phyloP scores from a whole-genome alignment of 1,140 invertebrate species.

The Melanaphis sacchari region DNA sequence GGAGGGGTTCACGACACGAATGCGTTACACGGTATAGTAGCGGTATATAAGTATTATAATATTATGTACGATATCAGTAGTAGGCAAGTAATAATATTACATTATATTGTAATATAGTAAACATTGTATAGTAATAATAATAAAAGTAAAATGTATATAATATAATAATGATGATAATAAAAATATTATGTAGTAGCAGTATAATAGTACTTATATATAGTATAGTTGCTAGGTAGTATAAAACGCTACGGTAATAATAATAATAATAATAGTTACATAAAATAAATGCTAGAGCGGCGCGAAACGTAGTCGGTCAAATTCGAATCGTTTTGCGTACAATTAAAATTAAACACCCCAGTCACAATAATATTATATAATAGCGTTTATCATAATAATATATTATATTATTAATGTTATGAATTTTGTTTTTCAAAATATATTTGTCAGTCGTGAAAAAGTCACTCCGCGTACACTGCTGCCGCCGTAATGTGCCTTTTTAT shows the following conservation, averaged over 20 bases:
- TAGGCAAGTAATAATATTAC: background rate
- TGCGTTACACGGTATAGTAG: background rate
- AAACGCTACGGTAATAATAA: slow-evolving; percentile 1
- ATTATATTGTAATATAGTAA: background rate
- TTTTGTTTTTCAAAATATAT: background rate
- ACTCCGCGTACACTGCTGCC: background rate
- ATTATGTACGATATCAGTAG: background rate
- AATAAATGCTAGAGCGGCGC: background rate
- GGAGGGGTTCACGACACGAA: background rate
- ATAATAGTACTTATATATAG: background rate
- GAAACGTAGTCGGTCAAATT: background rate
- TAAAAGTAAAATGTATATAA: background rate
- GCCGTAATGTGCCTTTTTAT: background rate
- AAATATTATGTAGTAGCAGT: background rate
- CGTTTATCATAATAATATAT: background rate
- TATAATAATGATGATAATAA: background rate
- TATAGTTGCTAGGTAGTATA: background rate
- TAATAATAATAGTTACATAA: background rate
- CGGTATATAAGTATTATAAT: background rate
- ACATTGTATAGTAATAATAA: background rate
- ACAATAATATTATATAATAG: background rate
- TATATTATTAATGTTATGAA: background rate
- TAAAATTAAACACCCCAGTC: background rate
- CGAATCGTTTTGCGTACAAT: background rate
- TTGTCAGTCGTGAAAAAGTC: slow-evolving; percentile 21